These are phyloP conservation scores for Epicauta chinensis DNA, from an alignment of 1,140 invertebrate species.

Conservation along the genomic window DNA sequence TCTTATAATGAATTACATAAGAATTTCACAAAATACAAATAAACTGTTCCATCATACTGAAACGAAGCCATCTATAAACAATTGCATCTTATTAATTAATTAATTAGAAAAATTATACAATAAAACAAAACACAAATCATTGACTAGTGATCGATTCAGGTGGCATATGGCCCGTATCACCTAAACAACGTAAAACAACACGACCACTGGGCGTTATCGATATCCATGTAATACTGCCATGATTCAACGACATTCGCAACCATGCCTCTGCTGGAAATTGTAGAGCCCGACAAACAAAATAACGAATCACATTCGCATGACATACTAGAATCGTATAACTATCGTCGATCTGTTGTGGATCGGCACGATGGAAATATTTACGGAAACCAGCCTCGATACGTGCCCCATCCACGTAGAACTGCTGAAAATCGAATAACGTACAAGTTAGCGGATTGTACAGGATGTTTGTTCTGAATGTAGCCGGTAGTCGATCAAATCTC, in stretches of 20 bases:
- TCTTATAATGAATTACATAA: no score
- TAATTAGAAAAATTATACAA: no score
- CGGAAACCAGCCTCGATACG: slow-evolving; percentile 96
- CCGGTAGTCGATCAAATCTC: no score
- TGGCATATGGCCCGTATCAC: slow-evolving; percentile 87
- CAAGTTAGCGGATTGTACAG: no score
- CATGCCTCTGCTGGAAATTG: slow-evolving; percentile 97
- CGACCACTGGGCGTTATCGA: slow-evolving; percentile 78
- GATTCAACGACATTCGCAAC: slow-evolving; percentile 84
- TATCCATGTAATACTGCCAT: slow-evolving; percentile 91
- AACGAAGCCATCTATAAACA: no score
- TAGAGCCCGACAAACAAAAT: slow-evolving; percentile 95
- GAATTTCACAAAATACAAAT: no score
- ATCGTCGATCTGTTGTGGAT: slow-evolving; percentile 71
- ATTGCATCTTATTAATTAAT: no score
- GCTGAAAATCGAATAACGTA: slow-evolving; percentile 51
- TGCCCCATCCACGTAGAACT: slow-evolving; percentile 93
- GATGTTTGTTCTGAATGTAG: no score
- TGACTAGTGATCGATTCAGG: slow-evolving; percentile 58
- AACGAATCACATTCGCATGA: slow-evolving; percentile 97
- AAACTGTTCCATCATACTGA: no score
- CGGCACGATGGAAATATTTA: slow-evolving; percentile 88
- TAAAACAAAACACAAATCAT: no score
- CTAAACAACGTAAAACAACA: slow-evolving; percentile 71
- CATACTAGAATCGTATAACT: slow-evolving; percentile 91